Evolutionary conservation across 1,140 invertebrate genomes (phyloP).

Genomic region (Drosophila lacteicornis): DNA sequence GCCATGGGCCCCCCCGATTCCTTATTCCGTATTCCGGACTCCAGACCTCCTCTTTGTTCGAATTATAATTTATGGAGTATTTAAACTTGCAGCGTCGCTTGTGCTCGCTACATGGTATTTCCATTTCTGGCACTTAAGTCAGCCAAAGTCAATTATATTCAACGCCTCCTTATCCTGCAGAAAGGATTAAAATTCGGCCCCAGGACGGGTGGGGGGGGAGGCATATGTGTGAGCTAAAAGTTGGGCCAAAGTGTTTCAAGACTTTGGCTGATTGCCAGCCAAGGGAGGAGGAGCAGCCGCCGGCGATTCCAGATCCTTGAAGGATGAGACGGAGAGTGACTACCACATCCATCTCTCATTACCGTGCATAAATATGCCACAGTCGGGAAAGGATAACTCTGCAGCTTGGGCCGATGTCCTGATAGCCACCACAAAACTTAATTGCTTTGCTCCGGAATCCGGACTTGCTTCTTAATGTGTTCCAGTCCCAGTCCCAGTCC

Average conservation of each 20-base stretch:
- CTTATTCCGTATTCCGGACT: no score
- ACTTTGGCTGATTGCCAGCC: conserved; percentile 70
- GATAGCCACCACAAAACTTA: conserved; percentile 68
- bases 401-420: conserved; percentile 18
- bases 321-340: background rate
- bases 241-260: conserved; percentile 74
- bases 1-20: conserved; percentile 2
- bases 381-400: conserved; percentile 29
- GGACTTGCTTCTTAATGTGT: conserved; percentile 66
- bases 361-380: conserved; percentile 53
- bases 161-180: conserved; percentile 48
- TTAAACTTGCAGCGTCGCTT: background rate
- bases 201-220: conserved; percentile 3
- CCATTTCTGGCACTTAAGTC: conserved; percentile 79
- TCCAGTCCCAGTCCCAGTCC: background rate
- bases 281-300: conserved; percentile 6
- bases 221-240: conserved; percentile 44
- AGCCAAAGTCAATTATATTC: conserved; percentile 83
- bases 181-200: conserved; percentile 73
- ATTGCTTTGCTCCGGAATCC: conserved; percentile 68
- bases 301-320: conserved; percentile 3
- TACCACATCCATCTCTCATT: conserved; percentile 35
- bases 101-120: conserved; percentile 65
- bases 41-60: background rate
- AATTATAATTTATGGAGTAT: background rate